A percentile compares a stretch with the other conserved stretches of the same genome.
Conservation (phyloP, 2,113 vertebrate genomes). For the Peromyscus californicus region DNA sequence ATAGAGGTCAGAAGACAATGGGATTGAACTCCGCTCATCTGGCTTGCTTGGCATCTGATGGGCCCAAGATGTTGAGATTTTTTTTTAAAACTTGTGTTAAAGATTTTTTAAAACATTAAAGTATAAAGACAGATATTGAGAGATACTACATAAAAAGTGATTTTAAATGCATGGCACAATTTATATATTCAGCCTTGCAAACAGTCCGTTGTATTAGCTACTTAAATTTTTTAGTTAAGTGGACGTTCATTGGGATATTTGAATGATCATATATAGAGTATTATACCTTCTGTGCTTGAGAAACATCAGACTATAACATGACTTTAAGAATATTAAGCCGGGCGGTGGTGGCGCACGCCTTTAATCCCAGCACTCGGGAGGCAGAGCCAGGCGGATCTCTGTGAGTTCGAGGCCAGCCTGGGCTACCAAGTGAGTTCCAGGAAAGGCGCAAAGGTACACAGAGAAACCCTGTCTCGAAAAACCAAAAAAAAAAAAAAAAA, state of each 20-base stretch:
- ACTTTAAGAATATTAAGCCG: background rate
- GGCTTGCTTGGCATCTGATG: background rate
- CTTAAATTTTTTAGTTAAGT: background rate
- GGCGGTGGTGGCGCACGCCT: too few relatives aligned
- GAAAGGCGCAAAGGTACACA: too few relatives aligned
- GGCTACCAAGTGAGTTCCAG: too few relatives aligned
- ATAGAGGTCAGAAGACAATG: background rate
- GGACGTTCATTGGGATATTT: background rate
- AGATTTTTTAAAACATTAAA: background rate
- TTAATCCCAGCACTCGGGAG: too few relatives aligned
- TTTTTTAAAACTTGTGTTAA: background rate
- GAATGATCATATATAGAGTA: background rate
- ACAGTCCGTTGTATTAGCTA: background rate
- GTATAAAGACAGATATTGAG: conserved; percentile 3
- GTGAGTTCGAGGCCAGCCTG: too few relatives aligned
- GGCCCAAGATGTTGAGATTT: background rate
- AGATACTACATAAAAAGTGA: background rate
- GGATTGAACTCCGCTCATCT: background rate
- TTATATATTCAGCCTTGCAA: background rate
- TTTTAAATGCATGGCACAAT: background rate
- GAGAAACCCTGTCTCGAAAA: too few relatives aligned
- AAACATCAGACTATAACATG: background rate
- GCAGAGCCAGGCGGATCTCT: too few relatives aligned
- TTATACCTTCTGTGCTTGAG: background rate
- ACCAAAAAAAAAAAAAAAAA: too few relatives aligned